Base-by-base conservation (phyloP, 2,888 invertebrate genomes). In the Hirtodrosophila confusa region DNA sequence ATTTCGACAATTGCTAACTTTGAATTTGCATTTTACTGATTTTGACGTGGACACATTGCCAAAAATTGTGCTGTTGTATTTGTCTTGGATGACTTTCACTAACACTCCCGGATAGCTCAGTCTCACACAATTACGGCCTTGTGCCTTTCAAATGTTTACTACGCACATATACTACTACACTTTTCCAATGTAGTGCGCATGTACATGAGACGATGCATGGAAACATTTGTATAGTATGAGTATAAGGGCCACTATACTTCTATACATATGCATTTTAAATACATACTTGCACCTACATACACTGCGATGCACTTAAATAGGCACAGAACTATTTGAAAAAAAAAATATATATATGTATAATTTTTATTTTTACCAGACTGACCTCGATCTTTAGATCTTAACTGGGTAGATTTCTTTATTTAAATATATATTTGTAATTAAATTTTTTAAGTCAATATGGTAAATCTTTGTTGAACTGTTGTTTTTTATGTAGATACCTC, bases 11-110 rank as follows among this genome's bases (percentile, higher is more conserved):
- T 77, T 70, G 64, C 64, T 62, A 77, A 80, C 68, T 69, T 80
- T 75, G 62, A 68, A 74, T 76, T 68, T 75, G 78, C 80, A 75
- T 80, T 79, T 69, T 66, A 69, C 77, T 80, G 78, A 76, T 69
- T 69, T 69, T 79, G 78, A 78, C 78, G 74, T 73, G 65, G 77
- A 79, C 80, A 79, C 68, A 78, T 79, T 69, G 70, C 78, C 68
- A 48, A 79, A 79, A 78, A 76, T 63, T 62, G 29, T 64, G 65
- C 65, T 66, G 48, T 58, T 63, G 51, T 70, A 61, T 69, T 60
- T 69, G 58, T 39, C 60, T 68, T 50, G 57, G 37, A 65, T 67
- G 65, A 69, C 76, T 72, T 75, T 65, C 68, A 71, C 65, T 61
- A 56, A 39, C 57, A 55, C 44, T 44, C 40, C 23, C 53, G 29